Evolutionary conservation across 2,888 invertebrate genomes (phyloP), one percentile per base, ranked within the genome.

Genomic region (Callyntrura sp.): DNA sequence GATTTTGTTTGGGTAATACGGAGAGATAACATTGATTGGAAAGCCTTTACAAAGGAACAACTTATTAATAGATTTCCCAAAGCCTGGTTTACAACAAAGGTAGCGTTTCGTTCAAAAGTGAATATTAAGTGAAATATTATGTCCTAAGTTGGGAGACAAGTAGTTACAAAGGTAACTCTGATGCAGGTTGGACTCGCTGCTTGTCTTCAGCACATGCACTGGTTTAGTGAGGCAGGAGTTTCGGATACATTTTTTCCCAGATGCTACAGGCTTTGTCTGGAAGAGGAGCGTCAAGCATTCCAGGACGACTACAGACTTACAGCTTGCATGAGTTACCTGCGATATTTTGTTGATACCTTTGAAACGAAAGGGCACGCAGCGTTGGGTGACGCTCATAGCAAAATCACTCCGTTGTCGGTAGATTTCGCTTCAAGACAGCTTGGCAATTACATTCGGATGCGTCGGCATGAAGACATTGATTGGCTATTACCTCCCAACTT

Each of bases 1-100:
- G 97, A 98, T 94, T 97, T 98, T 93, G 96, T 98, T 51, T 98
- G 98, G 98, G 98, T 98, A 73, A 96, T 97, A 86, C 96, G 97
- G 92, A 96, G 97, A 90, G 98, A 98, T 92, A 97, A 96, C 94
- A 96, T 96, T 92, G 97, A 97, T 93, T 96, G 97, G 96, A 96
- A 95, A 78, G 95, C 95, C 86, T 95, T 96, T 17, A 95, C 95
- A 93, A 96, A 96, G 89, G 96, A 96, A 65, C 97, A 97, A 94
- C 95, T 97, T 85, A 96, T 97, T 94, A 97, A 96, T 94, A 97
- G 98, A 94, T 98, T 97, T 94, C 97, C 97, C 93, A 96, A 97
- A 93, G 98, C 98, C 0, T 96, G 97, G 82, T 98, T 98, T 94
- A 98, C 98, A 0, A 98, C 98, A 0, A 99, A 99, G 96, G 98